A percentile compares a stretch with the other conserved stretches of the same genome.
phyloP scores from a whole-genome alignment of 2,888 invertebrate genomes.

The Ochropleura plecta region DNA sequence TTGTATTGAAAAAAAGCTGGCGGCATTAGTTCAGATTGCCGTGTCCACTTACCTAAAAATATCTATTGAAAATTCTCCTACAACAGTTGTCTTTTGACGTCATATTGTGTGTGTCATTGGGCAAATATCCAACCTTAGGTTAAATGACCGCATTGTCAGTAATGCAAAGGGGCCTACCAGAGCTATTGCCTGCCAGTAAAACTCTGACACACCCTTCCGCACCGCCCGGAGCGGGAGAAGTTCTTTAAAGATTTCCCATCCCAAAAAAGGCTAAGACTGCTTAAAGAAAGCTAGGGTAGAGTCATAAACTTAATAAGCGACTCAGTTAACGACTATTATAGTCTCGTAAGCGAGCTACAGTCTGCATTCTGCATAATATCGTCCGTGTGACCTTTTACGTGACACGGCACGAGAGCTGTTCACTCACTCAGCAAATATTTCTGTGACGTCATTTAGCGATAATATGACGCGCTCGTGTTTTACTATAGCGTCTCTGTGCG shows the following conservation, averaged over 20 bases:
- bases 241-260: too few species aligned
- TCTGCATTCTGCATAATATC: conserved; percentile 46
- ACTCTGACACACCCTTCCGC: too few species aligned
- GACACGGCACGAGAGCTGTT: conserved; percentile 37
- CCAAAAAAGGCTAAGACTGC: neutral
- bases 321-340: conserved; percentile 33
- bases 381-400: conserved; percentile 51
- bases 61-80: neutral
- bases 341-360: conserved; percentile 8
- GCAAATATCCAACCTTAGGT: conserved; percentile 19
- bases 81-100: neutral
- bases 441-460: conserved; percentile 49
- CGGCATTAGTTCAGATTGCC: neutral
- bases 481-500: conserved; percentile 15
- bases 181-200: too few species aligned
- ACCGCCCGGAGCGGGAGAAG: too few species aligned
- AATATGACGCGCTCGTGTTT: conserved; percentile 41
- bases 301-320: conserved; percentile 19
- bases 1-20: neutral
- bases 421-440: conserved; percentile 53
- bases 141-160: too few species aligned
- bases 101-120: conserved; percentile 10
- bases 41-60: neutral
- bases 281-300: neutral
- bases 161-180: too few species aligned